Percentiles rank a stretch among this genome's conserved stretches.
phyloP scores from a whole-genome alignment of 1,140 invertebrate genomes.

The Monomorium pharaonis region DNA sequence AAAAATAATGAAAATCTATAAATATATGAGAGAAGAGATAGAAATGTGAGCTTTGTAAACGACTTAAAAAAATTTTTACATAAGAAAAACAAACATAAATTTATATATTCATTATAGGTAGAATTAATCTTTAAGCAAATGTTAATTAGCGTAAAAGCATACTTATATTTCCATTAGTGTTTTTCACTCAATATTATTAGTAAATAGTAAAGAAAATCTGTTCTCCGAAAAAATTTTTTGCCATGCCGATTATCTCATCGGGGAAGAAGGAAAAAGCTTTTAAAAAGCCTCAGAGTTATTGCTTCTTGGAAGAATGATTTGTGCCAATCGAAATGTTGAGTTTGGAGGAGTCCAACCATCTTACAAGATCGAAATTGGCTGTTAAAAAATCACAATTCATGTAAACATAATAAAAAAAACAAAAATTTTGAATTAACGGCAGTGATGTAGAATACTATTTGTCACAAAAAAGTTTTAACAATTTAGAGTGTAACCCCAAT shows the following conservation, averaged over 20 bases:
- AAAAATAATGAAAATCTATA: background rate
- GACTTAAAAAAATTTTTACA: background rate
- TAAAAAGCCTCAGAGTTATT: slow-evolving; percentile 23
- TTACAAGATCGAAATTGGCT: slow-evolving; percentile 41
- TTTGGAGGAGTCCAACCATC: slow-evolving; percentile 39
- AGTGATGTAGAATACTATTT: background rate
- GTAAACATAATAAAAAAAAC: slow-evolving; percentile 27
- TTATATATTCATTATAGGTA: background rate
- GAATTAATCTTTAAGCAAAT: background rate
- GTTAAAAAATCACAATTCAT: slow-evolving; percentile 45
- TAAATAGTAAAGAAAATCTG: slow-evolving; percentile 31
- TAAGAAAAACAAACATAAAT: background rate
- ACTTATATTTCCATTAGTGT: slow-evolving; percentile 48
- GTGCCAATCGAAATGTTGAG: slow-evolving; percentile 34
- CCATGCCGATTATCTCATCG: slow-evolving; percentile 9
- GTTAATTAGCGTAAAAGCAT: slow-evolving; percentile 47
- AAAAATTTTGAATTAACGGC: background rate
- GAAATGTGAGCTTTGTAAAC: background rate
- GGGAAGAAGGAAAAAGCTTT: background rate
- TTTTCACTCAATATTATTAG: slow-evolving; percentile 44
- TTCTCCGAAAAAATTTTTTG: slow-evolving; percentile 42
- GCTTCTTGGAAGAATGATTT: slow-evolving; percentile 54
- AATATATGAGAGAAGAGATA: background rate
- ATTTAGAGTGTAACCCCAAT: background rate
- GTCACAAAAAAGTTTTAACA: background rate